Base-by-base conservation (phyloP, 2,113 vertebrate genomes). In the Cyprinodon tularosa region DNA sequence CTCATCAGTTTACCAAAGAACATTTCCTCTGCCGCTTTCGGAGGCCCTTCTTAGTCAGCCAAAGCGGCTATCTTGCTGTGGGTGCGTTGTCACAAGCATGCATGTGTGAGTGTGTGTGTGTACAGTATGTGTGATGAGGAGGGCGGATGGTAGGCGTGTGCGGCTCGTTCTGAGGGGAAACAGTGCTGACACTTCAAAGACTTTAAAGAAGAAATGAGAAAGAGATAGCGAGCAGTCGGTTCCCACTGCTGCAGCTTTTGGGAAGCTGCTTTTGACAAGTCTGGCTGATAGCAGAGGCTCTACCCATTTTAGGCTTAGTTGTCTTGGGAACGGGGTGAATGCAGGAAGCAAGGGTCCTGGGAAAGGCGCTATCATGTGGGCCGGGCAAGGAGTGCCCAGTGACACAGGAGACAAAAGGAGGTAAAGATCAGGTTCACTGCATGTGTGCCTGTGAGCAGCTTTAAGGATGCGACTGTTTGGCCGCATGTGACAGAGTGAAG, bases 321-420 rank as follows among this genome's bases (percentile, higher is more conserved):
- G 90, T 83, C 93, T 93, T 88, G 88, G 91, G 87, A 92, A 92
- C 87, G 11, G 90, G 90, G 86, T 90, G 91, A 92, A 93, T 88
- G 91, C 91, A 92, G 92, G 92, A 93, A 93, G 90, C 90, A 67
- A 83, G 90, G 90, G 91, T 93, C 91, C 91, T 93, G 93, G 92
- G 92, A 93, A 91, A 88, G 81, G 78, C 81, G 63, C 90, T 93
- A 93, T 94, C 90, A 81, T 81, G 90, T 91, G 88, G 87, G 92
- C 87, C 82, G 91, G 87, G 89, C 89, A 69, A 90, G 88, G 86
- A 90, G 89, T 63, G 84, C 83, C 86, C 86, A 86, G 71, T 82
- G 81, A 92, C 89, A 88, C 85, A 68, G 70, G 88, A 93, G 80
- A 92, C 85, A 90, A 92, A 92, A 79, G 89, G 85, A 88, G 76